Conservation (phyloP, 1,140 invertebrate genomes). For the Coptotermes formosanus region DNA sequence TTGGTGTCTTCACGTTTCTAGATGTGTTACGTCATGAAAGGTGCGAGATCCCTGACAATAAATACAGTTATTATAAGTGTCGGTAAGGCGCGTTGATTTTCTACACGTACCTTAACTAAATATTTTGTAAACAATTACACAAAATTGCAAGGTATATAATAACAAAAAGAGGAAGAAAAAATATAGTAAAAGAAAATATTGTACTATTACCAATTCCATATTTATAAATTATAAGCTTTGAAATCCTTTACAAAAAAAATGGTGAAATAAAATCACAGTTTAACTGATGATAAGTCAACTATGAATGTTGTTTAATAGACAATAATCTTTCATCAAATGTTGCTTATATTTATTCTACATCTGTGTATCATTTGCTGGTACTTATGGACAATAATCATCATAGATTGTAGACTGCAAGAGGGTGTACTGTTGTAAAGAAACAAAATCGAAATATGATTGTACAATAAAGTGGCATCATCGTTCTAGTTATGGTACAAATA, state of each 20-base stretch:
- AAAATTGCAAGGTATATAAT: too few species aligned
- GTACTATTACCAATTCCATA: background rate
- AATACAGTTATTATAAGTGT: background rate
- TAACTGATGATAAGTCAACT: background rate
- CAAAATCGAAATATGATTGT: background rate
- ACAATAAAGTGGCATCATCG: background rate
- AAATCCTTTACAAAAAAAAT: background rate
- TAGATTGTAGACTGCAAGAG: background rate
- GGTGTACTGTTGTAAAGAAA: background rate
- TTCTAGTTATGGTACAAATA: background rate
- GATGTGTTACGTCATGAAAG: background rate
- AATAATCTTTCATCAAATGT: background rate
- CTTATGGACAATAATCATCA: background rate
- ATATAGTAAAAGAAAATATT: background rate
- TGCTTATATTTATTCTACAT: background rate
- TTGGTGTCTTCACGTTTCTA: background rate
- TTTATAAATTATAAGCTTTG: background rate
- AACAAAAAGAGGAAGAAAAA: background rate
- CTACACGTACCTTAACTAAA: background rate
- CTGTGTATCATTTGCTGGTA: background rate
- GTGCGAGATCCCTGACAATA: background rate
- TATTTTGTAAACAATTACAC: too few species aligned
- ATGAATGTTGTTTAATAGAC: background rate
- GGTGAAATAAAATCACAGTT: background rate
- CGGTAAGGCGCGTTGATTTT: background rate